phyloP scores from a whole-genome alignment of 1,140 invertebrate species.

The Panagrolaimus sp. region DNA sequence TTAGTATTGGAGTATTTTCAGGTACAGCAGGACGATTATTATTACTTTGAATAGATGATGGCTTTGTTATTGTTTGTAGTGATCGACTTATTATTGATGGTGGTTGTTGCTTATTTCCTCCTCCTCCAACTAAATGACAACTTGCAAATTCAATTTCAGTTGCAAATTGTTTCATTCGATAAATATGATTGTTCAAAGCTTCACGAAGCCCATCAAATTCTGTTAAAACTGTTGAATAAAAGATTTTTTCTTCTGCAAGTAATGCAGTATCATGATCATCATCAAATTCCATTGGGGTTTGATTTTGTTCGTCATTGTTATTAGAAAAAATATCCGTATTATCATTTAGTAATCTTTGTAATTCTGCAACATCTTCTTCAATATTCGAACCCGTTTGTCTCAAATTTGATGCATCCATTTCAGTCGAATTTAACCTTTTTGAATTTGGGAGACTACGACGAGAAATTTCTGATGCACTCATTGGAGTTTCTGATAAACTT shows the following conservation, averaged over 20 bases:
- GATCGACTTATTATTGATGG: neutral
- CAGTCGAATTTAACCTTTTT: constrained; percentile 16
- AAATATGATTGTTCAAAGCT: constrained; percentile 39
- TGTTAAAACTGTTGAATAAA: constrained; percentile 35
- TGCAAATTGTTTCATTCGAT: constrained; percentile 43
- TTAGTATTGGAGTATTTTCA: neutral
- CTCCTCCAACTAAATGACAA: constrained; percentile 8
- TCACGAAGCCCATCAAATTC: constrained; percentile 38
- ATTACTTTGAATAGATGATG: neutral
- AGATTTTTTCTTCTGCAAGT: constrained; percentile 27
- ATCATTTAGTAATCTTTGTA: constrained; percentile 74
- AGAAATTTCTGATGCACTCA: constrained; percentile 61
- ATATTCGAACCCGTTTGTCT: constrained; percentile 33
- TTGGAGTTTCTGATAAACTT: constrained; percentile 69
- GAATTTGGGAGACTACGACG: constrained; percentile 9
- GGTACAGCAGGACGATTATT: constrained; percentile 3
- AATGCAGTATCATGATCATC: constrained; percentile 57
- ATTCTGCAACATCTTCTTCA: constrained; percentile 68
- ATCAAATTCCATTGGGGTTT: constrained; percentile 60
- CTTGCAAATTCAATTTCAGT: constrained; percentile 34
- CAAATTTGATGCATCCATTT: constrained; percentile 17
- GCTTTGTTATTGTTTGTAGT: neutral
- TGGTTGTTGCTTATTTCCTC: neutral
- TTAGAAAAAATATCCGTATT: constrained; percentile 23
- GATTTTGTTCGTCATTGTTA: too few relatives aligned